Evolutionary conservation across 37 sponge, comb jelly and placozoan genomes (phyloP), one percentile per base, ranked within the genome.

Genomic region (Diacarnus erythraeanus): DNA sequence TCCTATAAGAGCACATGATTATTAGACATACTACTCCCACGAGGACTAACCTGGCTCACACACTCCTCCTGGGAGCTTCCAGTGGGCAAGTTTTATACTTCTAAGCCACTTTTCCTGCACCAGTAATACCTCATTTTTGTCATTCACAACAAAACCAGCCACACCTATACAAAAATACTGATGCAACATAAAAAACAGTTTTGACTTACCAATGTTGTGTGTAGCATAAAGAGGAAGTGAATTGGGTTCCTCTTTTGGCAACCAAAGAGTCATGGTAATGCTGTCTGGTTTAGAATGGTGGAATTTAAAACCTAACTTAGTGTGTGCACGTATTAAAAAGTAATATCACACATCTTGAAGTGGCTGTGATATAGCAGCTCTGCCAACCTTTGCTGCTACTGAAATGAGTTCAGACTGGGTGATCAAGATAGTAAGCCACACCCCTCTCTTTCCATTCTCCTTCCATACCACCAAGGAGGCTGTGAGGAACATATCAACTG

Each of bases 31-130:
- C 25, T 10, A 22, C 38, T 39, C 17, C 23, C 27, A 64, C 8
- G 37, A 77, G 6, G 10, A 60, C 38, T 44, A 66, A 89, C 96
- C 89, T 72, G 84, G 78, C 0, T 93, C 85, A 6, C 83, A 73
- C 36, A 71, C 77, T 33, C 96, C 96, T 70, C 93, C 96, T 26
- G 96, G 96, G 15, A 92, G 66, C 63, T 96, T 96, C 96, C 96
- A 96, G 29, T 81, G 84, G 4, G 21, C 9, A 12, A 66, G 40
- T 33, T 59, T 57, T 18, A 63, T 42, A 18, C 61, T 41, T 3
- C 44, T 38, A 4, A 86, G 63, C 85, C 71, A 92, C 42, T 77
- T 81, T 68, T 96, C 93, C 57, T 92, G 94, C 1, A 96, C 71
- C 40, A 86, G 57, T 29, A 96, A 69, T 0, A 96, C 67, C 77